These are phyloP conservation scores for Ptycholaimellus sp. DNA, from an alignment of 2,888 invertebrate genomes.

Conservation along the genomic window DNA sequence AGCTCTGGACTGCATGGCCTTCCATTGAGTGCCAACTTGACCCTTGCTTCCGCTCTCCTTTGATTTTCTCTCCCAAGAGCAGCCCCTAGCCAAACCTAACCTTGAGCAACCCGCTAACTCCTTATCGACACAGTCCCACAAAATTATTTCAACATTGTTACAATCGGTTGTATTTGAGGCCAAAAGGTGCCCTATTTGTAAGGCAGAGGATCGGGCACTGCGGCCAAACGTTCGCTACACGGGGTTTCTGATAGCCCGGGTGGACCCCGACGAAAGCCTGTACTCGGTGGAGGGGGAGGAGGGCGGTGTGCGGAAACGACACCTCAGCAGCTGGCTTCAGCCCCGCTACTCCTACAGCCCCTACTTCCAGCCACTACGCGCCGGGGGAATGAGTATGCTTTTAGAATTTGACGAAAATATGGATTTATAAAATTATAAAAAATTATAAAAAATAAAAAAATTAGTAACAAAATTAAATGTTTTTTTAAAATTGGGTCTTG, in stretches of 20 bases:
- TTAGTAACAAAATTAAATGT: not conserved
- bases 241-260: slow-evolving; percentile 22
- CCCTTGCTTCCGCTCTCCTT: not conserved
- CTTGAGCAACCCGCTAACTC: too few relatives aligned
- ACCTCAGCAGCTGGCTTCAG: slow-evolving; percentile 8
- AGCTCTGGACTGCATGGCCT: too few relatives aligned
- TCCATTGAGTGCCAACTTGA: too few relatives aligned
- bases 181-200: slow-evolving; percentile 4
- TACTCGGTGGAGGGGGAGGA: not conserved
- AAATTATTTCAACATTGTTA: not conserved
- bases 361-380: slow-evolving; percentile 21
- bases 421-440: not conserved
- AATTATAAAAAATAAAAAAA: not conserved
- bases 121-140: too few relatives aligned
- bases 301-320: too few relatives aligned
- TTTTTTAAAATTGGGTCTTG: too few relatives aligned
- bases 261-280: slow-evolving; percentile 14
- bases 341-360: slow-evolving; percentile 19
- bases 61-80: not conserved
- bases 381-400: too few relatives aligned
- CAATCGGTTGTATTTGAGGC: not conserved
- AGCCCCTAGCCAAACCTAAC: too few relatives aligned
- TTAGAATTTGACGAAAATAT: too few relatives aligned
- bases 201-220: slow-evolving; percentile 15
- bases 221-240: slow-evolving; percentile 18